Evolutionary conservation across 2,113 vertebrate species (phyloP), one percentile per base, ranked within the genome.

Genomic region (Myrmecobius fasciatus): DNA sequence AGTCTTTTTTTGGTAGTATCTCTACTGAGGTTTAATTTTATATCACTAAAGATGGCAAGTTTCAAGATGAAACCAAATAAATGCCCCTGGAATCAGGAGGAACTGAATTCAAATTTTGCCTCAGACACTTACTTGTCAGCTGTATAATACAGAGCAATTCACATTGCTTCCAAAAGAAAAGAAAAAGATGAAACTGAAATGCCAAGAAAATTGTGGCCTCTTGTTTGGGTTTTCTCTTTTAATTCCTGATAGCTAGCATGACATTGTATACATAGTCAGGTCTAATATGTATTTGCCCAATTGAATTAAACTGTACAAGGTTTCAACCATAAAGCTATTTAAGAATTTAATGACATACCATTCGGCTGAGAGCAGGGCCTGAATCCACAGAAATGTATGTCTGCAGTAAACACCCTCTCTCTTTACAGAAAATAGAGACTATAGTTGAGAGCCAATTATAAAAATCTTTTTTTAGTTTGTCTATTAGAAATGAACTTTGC

Each of bases 321-420:
- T 90, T 96, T 90, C 46, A n/a, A 31, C 47, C 94, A 60, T 92
- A 54, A 95, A 94, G 53, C 24, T 91, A 92, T 91, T 56, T 91
- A 92, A 95, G 17, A 88, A 96, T 53, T 92, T 56, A 90, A 95
- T 90, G 14, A 88, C 36, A 6, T 25, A 8, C 43, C 2, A 89
- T 43, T 4, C 12, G 93, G 3, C 25, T 56, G 51, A 92, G 90
- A 91, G 91, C 26, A 94, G 83, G 52, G 67, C 46, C 10, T 0
- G 43, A 8, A 67, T 31, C 36, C 90, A 25, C 8, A 51, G 49
- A 26, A 0, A 0, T 28, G 8, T 67, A 2, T 49, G 43, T 92
- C 83, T 89, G n/a, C 52, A 25, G 60, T 20, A 56, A 49, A 8
- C 25, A 46, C 0, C 75, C 6, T 89, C 26, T 46, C 54, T 31